Base-by-base conservation (phyloP, 64 coral and sea anemone genomes). In the Dendrophyllia cribrosa region DNA sequence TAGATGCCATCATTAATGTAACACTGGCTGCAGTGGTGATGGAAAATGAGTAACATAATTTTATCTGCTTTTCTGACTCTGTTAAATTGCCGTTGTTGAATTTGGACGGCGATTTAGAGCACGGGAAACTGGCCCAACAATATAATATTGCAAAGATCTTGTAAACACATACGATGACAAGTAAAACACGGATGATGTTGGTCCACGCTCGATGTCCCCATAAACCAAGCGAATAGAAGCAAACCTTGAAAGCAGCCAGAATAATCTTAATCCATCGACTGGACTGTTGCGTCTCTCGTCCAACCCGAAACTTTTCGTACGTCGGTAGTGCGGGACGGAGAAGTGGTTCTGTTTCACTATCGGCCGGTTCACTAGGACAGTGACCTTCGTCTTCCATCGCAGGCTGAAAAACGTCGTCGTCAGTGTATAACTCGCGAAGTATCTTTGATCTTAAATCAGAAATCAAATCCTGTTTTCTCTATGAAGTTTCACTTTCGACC, bases 31-130 rank as follows among this genome's bases (percentile, higher is more conserved):
- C 34, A 34, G 0, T 34, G 34, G 34, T 34, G 55, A 75, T 49
- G 49, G 89, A 82, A 43, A 58, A 58, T 43, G 66, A 82, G 58
- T 94, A 65, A 74, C 15, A 21, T 4, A n/a, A n/a, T n/a, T n/a
- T n/a, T n/a, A 8, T 46, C 5, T 43, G 16, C 20, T 82, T 83
- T 63, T 70, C 16, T 49, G 20, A 71, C 10, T 75, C 86, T 26
- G 86, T 93, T 12, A 26, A 62, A 19, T 93, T 93, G 74, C 88
- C 15, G 21, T 75, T 63, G 64, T 82, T 88, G 3, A n/a, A n/a
- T n/a, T n/a, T n/a, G n/a, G n/a, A n/a, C n/a, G n/a, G n/a, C n/a
- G 88, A 21, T 82, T 86, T 20, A 58, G 82, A 0, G 86, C 68
- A 1, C 58, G 85, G 43, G 66, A 89, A 0, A 51, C 34, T 1